A percentile compares a stretch with the other conserved stretches of the same genome.
phyloP scores from a whole-genome alignment of 2,113 vertebrate genomes.

The Notiomystis cincta region DNA sequence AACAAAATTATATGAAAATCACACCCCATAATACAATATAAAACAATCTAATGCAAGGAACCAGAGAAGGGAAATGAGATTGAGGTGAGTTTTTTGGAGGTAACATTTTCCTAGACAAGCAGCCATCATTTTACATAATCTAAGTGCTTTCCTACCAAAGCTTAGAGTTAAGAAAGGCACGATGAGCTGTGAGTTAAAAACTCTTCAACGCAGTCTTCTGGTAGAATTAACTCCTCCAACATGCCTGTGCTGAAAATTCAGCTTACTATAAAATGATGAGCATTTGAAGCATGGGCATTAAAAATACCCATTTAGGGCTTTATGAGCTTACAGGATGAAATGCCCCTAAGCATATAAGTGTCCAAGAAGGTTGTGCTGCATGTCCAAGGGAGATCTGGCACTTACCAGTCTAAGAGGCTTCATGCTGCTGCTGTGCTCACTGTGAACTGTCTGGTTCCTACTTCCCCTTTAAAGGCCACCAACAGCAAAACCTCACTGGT shows the following conservation, averaged over 20 bases:
- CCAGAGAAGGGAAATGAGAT: not conserved
- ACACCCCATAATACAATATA: not conserved
- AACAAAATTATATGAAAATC: not conserved
- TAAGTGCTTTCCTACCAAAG: not conserved
- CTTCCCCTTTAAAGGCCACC: conserved; percentile 7
- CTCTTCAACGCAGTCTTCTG: not conserved
- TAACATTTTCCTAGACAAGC: not conserved
- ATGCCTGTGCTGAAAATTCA: not conserved
- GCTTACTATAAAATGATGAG: no score
- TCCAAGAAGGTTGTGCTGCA: not conserved
- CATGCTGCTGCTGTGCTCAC: not conserved
- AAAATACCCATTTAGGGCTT: not conserved
- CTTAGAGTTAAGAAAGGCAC: not conserved
- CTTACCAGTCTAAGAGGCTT: not conserved
- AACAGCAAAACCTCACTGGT: not conserved
- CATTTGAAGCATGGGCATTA: not conserved
- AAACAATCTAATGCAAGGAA: not conserved
- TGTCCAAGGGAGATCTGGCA: not conserved
- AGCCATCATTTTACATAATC: not conserved
- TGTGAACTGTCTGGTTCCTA: not conserved
- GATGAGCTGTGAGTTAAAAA: not conserved
- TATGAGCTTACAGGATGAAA: not conserved
- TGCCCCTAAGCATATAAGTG: not conserved
- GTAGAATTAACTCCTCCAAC: not conserved
- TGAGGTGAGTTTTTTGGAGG: not conserved